Base-by-base conservation (phyloP, 2,113 vertebrate genomes). In the Corydoras maculifer region DNA sequence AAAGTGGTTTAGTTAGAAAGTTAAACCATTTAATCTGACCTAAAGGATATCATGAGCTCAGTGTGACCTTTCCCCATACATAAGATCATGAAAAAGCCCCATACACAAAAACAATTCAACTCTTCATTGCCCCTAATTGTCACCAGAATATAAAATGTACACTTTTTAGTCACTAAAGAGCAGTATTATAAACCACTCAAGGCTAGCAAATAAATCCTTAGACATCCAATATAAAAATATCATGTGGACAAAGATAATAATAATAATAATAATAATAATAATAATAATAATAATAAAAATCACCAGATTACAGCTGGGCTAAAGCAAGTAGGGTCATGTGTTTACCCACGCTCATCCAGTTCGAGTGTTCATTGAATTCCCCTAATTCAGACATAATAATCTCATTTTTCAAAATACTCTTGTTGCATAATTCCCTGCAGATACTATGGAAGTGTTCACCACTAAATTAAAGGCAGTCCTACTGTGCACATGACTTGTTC, bases 201-300 rank as follows among this genome's bases (percentile, higher is more conserved):
- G 3, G 69, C 79, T 77, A 80, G 62, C 73, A 72, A 74, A 74
- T 68, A 80, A 29, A 12, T 76, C 69, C 73, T 75, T 68, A 61
- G 77, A 77, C 69, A 81, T 83, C 76, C 75, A 75, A 74, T 80
- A 81, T 62, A 78, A 79, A 80, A 65, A 68, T 72, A 74, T 62
- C 69, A 77, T 35, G 76, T 72, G 65, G 53, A 75, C 68, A 74
- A 69, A 77, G 62, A 25, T 25, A 25, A 25, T 25, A 25, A 25
- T 25, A 25, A 25, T 25, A 25, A 25, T 25, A 25, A 25, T 25
- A 25, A 25, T 25, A 25, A 25, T 25, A 25, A 25, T 25, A 25
- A 25, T 25, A 76, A 78, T 61, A 57, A 70, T 73, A 72, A 53
- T n/a, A 57, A n/a, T 4, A 65, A 18, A 68, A 30, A 35, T 71